Evolutionary conservation across 2,888 invertebrate genomes (phyloP), one percentile per base, ranked within the genome.

Genomic region (Empis stercorea): DNA sequence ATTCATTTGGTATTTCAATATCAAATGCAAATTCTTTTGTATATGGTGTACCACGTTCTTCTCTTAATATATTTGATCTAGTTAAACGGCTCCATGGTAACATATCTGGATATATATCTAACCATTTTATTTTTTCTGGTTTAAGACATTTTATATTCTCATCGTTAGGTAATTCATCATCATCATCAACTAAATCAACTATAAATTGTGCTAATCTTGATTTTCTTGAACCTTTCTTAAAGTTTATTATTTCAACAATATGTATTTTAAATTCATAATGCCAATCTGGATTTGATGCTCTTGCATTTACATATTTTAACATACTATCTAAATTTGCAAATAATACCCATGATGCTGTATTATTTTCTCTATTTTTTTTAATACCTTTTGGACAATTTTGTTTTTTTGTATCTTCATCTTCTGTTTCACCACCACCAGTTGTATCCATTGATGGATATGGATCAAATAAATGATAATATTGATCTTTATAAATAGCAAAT

Each of bases 1-100:
- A 63, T 51, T 80, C 80, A 2, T 78, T 75, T 3, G 76, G 73
- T 53, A 80, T 79, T 59, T 84, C 83, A 2, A 82, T 74, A 51
- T 81, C 77, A 74, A 77, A 85, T 42, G 62, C 60, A 51, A 58
- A 61, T 45, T 78, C 71, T 56, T 79, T 79, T n/a, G 63, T 58
- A 2, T 61, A 40, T 1, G 59, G 48, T 38, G 59, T 52, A 36
- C 61, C 61, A 34, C 68, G 63, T 41, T 61, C 57, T 10, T 56
- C 59, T 11, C 63, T 61, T 0, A 58, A 55, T 2, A 63, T 55
- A 45, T 68, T 66, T 10, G 58, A 54, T 3, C 59, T 54, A 13
- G 34, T 34, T 13, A n/a, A n/a, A 15, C 67, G 61, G 48, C 65
- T 67, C 68, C 68, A 69, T 3, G 62, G 58, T 1, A 66, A 60